Evolutionary conservation across 2,888 invertebrate genomes (phyloP), one percentile per base, ranked within the genome.

Genomic region (Glaucopsyche alexis): DNA sequence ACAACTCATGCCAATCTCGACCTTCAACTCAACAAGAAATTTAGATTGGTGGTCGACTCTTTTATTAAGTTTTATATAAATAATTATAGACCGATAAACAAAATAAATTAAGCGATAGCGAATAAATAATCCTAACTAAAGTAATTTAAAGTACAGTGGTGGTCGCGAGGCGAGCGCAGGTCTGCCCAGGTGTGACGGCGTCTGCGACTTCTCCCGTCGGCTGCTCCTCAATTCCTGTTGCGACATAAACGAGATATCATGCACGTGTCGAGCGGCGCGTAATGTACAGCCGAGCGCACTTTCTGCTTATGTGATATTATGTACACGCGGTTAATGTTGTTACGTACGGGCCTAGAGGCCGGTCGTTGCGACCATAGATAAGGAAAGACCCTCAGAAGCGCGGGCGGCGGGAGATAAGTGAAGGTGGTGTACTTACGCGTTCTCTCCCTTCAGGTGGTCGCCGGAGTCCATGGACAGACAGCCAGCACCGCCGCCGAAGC

Each of bases 401-500:
- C 90, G 91, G 92, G 89, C 91, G 91, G 91, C 90, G 90, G 93
- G 90, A 85, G 88, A 85, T 82, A 80, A 49, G 49, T 50, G n/a
- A 19, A 67, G 8, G 45, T 19, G 38, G 78, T 77, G 84, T 91
- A 96, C 97, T 97, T 95, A 97, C 97, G 95, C 94, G 78, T 89
- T 82, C 74, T 88, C 93, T 90, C 93, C 93, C 91, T 96, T 95
- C 85, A 99, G 95, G 88, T 98, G 98, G 78, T 97, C 95, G 81
- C 98, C 99, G 88, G 96, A 93, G 94, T 99, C 99, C 98, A 98
- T 99, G 92, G 97, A 98, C 85, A 99, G 95, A 91, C 97, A 97
- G 80, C 99, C 99, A 85, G 99, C 99, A 84, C 99, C 99, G 86
- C 98, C 98, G 82, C 99, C 99, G 92, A 99, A 99, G 83, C 99